Conservation (phyloP, 2,797 vertebrate genomes). For the Dermochelys coriacea region DNA sequence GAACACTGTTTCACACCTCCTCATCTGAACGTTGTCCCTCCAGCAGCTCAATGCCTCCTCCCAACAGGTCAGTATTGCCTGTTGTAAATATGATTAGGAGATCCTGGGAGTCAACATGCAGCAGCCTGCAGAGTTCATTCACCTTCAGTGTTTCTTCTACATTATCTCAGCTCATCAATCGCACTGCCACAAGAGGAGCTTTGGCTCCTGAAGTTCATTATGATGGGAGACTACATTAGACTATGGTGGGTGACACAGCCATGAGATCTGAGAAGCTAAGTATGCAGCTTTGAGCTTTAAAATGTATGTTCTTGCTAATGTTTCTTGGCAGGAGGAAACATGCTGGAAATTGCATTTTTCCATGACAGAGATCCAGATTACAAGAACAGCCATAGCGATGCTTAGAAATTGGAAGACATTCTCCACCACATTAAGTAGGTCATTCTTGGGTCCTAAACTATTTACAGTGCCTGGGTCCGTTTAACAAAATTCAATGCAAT, state of each 20-base stretch:
- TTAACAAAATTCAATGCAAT: background rate
- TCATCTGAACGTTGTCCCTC: background rate
- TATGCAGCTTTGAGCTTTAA: background rate
- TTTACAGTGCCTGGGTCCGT: background rate
- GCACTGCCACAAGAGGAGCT: background rate
- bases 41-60: background rate
- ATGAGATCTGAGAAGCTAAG: background rate
- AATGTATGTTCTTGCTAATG: background rate
- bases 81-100: background rate
- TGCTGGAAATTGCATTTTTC: background rate
- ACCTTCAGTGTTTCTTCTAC: background rate
- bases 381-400: background rate
- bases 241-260: fast-evolving
- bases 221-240: fast-evolving
- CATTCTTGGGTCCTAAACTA: background rate
- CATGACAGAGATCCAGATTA: background rate
- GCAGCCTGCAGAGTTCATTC: background rate
- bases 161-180: background rate
- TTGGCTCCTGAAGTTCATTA: background rate
- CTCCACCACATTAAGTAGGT: background rate
- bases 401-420: background rate
- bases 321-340: background rate
- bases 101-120: background rate
- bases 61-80: background rate
- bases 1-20: background rate